phyloP scores from a whole-genome alignment of 2,888 invertebrate species.

The Muschampia plurimacula region DNA sequence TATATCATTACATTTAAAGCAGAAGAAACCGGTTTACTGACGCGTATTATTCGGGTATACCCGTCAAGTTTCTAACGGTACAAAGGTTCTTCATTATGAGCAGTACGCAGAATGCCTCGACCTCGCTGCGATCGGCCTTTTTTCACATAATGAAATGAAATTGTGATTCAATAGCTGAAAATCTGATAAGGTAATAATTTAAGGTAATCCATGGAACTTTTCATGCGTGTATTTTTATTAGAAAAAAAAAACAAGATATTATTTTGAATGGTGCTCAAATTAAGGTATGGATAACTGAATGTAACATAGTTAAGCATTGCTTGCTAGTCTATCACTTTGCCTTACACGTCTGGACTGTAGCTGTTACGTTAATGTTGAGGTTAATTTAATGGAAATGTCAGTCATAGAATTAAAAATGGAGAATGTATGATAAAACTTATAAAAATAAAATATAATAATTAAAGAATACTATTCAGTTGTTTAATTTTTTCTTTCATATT shows the following conservation, averaged over 20 bases:
- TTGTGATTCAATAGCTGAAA: background rate
- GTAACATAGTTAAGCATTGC: constrained; percentile 50
- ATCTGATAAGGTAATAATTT: background rate
- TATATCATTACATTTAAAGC: too few relatives aligned
- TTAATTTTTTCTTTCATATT: constrained; percentile 42
- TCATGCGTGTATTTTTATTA: constrained; percentile 35
- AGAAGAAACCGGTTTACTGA: too few relatives aligned
- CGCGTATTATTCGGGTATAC: too few relatives aligned
- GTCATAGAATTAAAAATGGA: constrained; percentile 65
- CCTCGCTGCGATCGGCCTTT: too few relatives aligned
- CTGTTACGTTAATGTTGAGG: constrained; percentile 46
- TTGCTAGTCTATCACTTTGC: constrained; percentile 60
- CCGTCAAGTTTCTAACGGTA: too few relatives aligned
- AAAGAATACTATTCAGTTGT: constrained; percentile 51
- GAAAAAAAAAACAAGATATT: constrained; percentile 28
- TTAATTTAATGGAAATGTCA: constrained; percentile 62
- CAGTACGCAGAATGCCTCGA: too few relatives aligned
- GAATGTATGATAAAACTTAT: constrained; percentile 67
- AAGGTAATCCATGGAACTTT: background rate
- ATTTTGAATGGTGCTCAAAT: constrained; percentile 43
- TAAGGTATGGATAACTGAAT: constrained; percentile 33
- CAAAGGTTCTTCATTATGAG: too few relatives aligned
- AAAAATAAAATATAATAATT: constrained; percentile 66
- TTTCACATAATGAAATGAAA: background rate
- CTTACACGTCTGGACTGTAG: constrained; percentile 36